phyloP scores from a whole-genome alignment of 2,888 invertebrate species.

The Oasisia sp. region DNA sequence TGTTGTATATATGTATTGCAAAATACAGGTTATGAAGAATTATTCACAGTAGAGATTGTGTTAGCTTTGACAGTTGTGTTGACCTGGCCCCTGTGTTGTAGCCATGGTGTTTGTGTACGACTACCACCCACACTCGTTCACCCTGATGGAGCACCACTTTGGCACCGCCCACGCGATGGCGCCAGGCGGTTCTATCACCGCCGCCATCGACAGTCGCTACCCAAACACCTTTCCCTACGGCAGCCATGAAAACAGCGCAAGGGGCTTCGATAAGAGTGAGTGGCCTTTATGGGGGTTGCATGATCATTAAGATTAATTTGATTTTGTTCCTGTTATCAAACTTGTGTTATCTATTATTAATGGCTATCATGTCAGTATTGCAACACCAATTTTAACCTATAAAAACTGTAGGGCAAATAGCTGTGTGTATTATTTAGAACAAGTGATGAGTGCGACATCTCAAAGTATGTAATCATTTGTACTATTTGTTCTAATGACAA shows the following conservation, averaged over 20 bases:
- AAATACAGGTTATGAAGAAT: neutral
- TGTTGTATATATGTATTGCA: no score
- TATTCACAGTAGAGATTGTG: neutral
- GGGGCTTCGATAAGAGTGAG: conserved; percentile 13
- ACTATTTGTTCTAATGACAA: no score
- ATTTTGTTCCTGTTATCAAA: neutral
- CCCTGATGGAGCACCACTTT: conserved; percentile 87
- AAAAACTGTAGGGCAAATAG: no score
- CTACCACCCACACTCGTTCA: conserved; percentile 91
- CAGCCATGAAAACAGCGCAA: neutral
- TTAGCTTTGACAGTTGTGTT: neutral
- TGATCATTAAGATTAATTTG: no score
- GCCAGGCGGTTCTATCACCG: neutral
- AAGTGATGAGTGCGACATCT: no score
- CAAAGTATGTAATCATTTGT: no score
- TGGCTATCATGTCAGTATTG: neutral
- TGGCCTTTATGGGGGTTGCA: neutral
- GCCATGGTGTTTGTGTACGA: conserved; percentile 97
- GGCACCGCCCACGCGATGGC: conserved; percentile 41
- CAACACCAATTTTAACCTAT: neutral
- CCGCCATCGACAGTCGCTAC: neutral
- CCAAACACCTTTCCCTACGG: neutral
- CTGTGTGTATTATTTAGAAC: no score
- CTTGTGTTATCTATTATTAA: neutral
- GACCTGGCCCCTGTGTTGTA: conserved; percentile 65